Evolutionary conservation across 2,113 vertebrate genomes (phyloP).

Genomic region (Cyphomyrus discorhynchus): DNA sequence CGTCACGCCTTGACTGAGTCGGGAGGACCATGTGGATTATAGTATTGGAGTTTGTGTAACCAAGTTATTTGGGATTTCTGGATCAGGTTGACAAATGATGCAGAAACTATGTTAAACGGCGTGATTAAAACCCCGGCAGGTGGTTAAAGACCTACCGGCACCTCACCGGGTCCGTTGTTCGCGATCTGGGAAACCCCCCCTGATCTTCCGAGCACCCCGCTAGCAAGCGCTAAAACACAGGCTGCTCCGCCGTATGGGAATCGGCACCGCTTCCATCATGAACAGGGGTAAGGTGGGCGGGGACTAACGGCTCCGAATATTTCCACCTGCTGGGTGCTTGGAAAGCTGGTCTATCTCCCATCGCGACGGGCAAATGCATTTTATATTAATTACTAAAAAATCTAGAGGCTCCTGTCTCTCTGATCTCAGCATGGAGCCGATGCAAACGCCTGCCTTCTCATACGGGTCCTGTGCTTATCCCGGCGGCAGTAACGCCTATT

Average conservation of each 20-base stretch:
- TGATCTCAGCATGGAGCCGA: neutral
- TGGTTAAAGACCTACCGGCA: conserved; percentile 22
- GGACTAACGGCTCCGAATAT: neutral
- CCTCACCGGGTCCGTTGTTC: neutral
- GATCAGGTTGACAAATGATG: neutral
- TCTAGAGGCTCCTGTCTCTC: neutral
- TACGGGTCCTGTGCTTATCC: neutral
- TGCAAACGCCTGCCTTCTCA: neutral
- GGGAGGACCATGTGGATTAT: neutral
- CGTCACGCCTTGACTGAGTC: neutral
- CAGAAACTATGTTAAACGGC: conserved; percentile 1
- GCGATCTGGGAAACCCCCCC: conserved; percentile 27
- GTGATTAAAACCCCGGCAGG: conserved; percentile 20
- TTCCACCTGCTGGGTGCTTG: neutral
- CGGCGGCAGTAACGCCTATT: neutral
- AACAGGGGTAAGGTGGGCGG: neutral
- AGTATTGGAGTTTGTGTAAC: neutral
- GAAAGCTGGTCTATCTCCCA: neutral
- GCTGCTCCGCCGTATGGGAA: neutral
- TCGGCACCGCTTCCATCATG: neutral
- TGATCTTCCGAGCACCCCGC: neutral
- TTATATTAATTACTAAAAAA: neutral
- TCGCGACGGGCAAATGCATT: neutral
- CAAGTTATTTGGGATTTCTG: neutral
- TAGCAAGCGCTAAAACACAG: neutral